Conservation (phyloP, 2,888 invertebrate species). For the Ommatoiulus sabulosus region DNA sequence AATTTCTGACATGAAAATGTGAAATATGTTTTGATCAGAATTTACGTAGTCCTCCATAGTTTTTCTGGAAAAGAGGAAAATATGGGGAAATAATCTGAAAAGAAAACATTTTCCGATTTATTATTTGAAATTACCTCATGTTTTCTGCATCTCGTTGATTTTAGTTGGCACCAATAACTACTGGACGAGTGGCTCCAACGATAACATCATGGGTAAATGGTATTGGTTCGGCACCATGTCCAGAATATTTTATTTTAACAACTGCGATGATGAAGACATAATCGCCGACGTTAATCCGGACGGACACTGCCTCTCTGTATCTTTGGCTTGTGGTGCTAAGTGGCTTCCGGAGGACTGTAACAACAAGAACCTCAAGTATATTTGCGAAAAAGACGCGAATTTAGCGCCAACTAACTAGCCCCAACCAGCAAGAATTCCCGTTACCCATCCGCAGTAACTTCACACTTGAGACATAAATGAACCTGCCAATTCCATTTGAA, state of each 20-base stretch:
- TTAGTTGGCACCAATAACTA: constrained; percentile 35
- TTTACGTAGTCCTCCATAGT: background rate
- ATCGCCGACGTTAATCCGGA: background rate
- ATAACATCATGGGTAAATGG: background rate
- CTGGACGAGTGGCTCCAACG: constrained; percentile 52
- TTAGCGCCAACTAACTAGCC: background rate
- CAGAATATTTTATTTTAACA: background rate
- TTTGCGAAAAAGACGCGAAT: constrained; percentile 41
- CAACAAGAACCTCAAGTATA: background rate
- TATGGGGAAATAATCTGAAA: no score
- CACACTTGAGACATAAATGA: no score
- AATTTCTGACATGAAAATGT: background rate
- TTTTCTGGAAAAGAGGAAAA: no score
- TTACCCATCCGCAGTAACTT: no score
- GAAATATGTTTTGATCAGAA: background rate
- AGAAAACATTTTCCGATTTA: no score
- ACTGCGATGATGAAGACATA: background rate
- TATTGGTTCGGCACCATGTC: constrained; percentile 12
- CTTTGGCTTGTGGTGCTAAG: background rate
- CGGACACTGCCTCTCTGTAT: background rate
- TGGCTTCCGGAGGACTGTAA: background rate
- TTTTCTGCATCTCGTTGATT: background rate
- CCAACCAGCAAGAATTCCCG: no score
- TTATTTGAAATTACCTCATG: background rate
- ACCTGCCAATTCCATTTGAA: no score